A percentile compares a stretch with the other conserved stretches of the same genome.
Evolutionary conservation across 92 coral and sea anemone genomes (phyloP).

Genomic region (Montipora capitata): DNA sequence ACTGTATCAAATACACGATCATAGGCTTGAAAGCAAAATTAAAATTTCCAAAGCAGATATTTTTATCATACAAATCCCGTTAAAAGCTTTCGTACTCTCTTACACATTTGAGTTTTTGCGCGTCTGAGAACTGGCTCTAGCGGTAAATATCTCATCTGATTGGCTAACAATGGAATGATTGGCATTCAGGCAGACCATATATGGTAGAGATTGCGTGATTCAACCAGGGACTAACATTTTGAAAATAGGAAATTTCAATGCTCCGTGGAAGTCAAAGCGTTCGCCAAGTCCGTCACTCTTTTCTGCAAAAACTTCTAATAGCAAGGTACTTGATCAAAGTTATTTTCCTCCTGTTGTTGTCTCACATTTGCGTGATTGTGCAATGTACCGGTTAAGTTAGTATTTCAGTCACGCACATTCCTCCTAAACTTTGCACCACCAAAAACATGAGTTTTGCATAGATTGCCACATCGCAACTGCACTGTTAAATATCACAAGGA

Average conservation of each 20-base stretch:
- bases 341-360: not conserved
- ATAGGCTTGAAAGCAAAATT: not conserved
- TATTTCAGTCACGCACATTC: not conserved
- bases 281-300: not conserved
- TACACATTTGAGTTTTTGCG: slow-evolving; percentile 91
- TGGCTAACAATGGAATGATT: slow-evolving; percentile 85
- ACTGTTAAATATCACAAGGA: not conserved
- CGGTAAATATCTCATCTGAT: slow-evolving; percentile 77
- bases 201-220: slow-evolving; percentile 42
- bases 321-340: slow-evolving; percentile 13
- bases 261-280: not conserved
- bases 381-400: not conserved
- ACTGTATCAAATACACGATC: slow-evolving; percentile 51
- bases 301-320: not conserved
- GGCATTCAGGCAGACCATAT: slow-evolving; percentile 75
- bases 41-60: slow-evolving; percentile 28
- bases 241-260: slow-evolving; percentile 10
- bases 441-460: no score
- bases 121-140: slow-evolving; percentile 89
- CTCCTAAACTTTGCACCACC: no score
- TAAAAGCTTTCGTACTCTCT: slow-evolving; percentile 37
- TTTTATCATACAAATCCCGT: slow-evolving; percentile 55
- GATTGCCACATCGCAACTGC: not conserved
- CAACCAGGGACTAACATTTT: slow-evolving; percentile 58
- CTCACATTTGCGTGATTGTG: not conserved